phyloP scores from a whole-genome alignment of 92 coral and sea anemone species.

The Muricea muricata region DNA sequence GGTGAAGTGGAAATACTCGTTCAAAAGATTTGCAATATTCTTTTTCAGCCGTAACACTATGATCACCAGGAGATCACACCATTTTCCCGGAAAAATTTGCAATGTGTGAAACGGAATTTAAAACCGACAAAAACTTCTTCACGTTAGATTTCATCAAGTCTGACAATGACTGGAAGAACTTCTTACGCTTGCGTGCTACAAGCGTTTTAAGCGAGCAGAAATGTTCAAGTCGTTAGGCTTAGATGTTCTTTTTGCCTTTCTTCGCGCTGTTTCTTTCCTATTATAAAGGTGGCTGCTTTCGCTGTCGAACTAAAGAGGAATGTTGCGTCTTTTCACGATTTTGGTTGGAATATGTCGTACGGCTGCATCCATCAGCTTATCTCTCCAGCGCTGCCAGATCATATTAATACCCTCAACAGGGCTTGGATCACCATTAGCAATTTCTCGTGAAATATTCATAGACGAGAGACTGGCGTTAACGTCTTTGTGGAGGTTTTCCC shows the following conservation, averaged over 20 bases:
- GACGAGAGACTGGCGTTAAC: not conserved
- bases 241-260: conserved; percentile 18
- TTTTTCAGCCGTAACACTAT: not conserved
- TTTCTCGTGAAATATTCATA: not conserved
- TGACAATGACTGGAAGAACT: no score
- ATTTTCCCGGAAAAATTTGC: no score
- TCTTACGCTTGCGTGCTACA: not conserved
- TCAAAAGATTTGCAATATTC: not conserved
- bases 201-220: conserved; percentile 23
- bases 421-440: not conserved
- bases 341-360: conserved; percentile 10
- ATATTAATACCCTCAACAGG: not conserved
- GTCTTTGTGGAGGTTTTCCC: not conserved
- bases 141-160: no score
- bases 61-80: no score
- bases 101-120: no score
- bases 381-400: not conserved
- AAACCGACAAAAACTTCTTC: no score
- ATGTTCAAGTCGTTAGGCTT: conserved; percentile 25
- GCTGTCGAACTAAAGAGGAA: conserved; percentile 60
- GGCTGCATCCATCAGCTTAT: not conserved
- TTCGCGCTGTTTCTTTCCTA: conserved; percentile 54
- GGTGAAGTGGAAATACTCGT: not conserved
- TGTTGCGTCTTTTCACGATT: conserved; percentile 10
- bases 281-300: conserved; percentile 44